Conservation (phyloP, 64 coral and sea anemone species). For the Acropora tenuis region DNA sequence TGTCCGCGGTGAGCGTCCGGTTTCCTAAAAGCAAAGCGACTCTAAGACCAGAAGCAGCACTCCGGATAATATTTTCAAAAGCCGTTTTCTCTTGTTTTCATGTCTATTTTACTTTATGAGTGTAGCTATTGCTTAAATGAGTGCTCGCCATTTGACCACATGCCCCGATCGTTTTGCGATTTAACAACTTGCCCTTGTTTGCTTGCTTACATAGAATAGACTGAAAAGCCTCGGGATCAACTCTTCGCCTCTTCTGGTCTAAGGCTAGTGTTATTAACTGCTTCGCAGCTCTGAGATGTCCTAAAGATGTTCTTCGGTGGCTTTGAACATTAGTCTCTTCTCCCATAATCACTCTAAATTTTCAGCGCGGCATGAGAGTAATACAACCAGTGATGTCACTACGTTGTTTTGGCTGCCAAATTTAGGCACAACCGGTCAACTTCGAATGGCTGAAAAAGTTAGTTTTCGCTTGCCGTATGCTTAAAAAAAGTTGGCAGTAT, state of each 20-base stretch:
- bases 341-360: conserved; percentile 8
- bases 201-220: conserved; percentile 3
- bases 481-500: too few species aligned
- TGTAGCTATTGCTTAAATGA: conserved; percentile 10
- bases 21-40: too few species aligned
- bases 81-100: neutral
- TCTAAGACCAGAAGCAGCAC: too few species aligned
- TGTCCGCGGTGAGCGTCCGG: too few species aligned
- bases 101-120: conserved; percentile 16
- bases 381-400: too few species aligned
- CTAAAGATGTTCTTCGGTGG: neutral
- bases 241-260: conserved; percentile 1
- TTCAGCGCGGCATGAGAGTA: neutral
- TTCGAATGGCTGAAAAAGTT: neutral
- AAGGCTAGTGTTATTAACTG: conserved; percentile 19
- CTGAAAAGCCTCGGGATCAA: conserved; percentile 11
- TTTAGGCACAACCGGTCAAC: neutral
- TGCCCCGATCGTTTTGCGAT: neutral
- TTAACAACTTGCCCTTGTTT: neutral
- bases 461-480: conserved; percentile 7
- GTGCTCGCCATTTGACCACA: neutral
- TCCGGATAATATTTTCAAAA: too few species aligned
- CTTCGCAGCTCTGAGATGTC: conserved; percentile 13
- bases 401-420: neutral
- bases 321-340: conserved; percentile 5